Base-by-base conservation (phyloP, 1,140 invertebrate genomes). In the Galleria mellonella region DNA sequence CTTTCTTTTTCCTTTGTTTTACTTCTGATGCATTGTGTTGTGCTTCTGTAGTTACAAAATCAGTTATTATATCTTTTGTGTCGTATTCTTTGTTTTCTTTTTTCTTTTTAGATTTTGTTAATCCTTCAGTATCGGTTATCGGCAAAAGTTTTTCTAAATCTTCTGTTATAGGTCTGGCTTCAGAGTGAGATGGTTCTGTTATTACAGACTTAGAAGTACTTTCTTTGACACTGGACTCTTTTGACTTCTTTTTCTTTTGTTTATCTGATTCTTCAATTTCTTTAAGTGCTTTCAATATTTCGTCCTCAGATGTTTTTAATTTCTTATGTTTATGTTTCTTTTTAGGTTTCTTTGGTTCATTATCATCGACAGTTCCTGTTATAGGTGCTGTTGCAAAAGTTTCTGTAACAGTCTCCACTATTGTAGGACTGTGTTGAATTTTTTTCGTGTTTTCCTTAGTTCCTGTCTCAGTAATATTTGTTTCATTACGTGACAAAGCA, bases 241-340 rank as follows among this genome's bases (percentile, higher is more conserved):
- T 70, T 11, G 10, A 4, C 58, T 62, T 72, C 48, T 68, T 83
- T 57, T 79, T 83, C 39, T 72, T 79, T 31, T 67, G 61, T 59
- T 68, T 73, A 29, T 72, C 60, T 10, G 57, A 62, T 51, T 74
- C 71, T 55, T 86, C 81, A 35, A 88, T 88, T 83, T 89, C 88
- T 61, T 83, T 79, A 0, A 89, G 57, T 38, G 87, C 88, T 62
- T 74, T 86, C 55, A 88, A 86, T 43, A 89, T 86, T 51, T 89
- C 87, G 63, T 89, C 88, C 57, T 83, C 75, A 50, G 54, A 55
- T 38, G 71, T 63, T 73, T 75, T 86, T 17, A 45, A 8, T 61
- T 85, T 88, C 66, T 83, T 88, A 14, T 45, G 47, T 59, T 83
- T 84, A 33, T 71, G 70, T 66, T 82, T 86, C 61, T 81, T 87